Conservation (phyloP, 2,797 vertebrate species). For the Vespertilio murinus region DNA sequence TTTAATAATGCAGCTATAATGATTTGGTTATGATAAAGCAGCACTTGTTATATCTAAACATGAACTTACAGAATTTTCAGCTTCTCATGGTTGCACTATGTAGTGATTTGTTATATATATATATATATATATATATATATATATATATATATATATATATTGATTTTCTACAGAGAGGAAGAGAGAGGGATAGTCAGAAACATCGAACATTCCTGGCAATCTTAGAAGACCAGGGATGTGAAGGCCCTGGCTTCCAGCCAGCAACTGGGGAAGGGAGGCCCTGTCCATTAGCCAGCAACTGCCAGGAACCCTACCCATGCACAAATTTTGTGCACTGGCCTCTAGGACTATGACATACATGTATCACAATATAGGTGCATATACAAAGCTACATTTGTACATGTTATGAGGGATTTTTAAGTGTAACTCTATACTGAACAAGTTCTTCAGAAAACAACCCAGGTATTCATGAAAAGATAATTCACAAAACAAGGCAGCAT, state of each 20-base stretch:
- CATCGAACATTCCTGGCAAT: too few species aligned
- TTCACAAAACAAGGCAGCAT: background rate
- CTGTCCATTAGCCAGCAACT: too few species aligned
- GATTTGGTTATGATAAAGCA: background rate
- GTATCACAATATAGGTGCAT: background rate
- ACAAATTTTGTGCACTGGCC: too few species aligned
- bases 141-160: too few species aligned
- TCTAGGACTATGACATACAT: background rate
- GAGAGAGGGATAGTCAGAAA: too few species aligned
- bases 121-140: too few species aligned
- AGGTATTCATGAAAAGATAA: background rate
- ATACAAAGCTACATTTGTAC: background rate
- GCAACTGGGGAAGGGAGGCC: too few species aligned
- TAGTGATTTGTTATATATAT: background rate
- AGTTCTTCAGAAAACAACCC: background rate
- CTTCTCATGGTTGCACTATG: background rate
- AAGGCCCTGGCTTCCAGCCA: too few species aligned
- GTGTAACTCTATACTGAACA: background rate
- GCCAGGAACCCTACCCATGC: too few species aligned
- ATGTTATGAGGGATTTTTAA: background rate
- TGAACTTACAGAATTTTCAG: conserved; percentile 9
- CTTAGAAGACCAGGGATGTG: too few species aligned
- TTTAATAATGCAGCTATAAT: background rate
- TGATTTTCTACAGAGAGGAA: too few species aligned
- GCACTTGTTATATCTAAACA: background rate